phyloP scores from a whole-genome alignment of 1,140 invertebrate genomes.

The Papilio helenus region DNA sequence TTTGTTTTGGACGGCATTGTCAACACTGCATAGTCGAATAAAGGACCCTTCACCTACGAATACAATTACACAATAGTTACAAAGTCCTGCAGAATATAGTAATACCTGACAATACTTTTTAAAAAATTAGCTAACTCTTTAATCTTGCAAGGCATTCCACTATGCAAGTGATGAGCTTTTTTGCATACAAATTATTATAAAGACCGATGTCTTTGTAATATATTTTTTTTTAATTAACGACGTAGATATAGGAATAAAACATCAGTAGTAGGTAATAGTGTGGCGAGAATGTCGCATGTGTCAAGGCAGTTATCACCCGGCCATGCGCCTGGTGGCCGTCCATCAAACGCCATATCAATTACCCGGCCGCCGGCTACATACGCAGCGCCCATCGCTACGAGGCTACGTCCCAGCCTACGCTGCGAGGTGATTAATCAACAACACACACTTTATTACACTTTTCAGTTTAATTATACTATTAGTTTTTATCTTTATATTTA shows the following conservation, averaged over 20 bases:
- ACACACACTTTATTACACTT: constrained; percentile 32
- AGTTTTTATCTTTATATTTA: neutral
- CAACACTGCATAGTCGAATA: constrained; percentile 59
- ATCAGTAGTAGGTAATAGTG: constrained; percentile 26
- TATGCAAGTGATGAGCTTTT: too few relatives aligned
- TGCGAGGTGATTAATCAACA: constrained; percentile 62
- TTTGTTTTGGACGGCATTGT: constrained; percentile 72
- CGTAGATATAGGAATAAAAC: neutral
- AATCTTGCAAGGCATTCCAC: neutral
- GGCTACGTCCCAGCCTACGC: constrained; percentile 36
- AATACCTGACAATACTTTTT: neutral
- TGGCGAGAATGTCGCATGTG: constrained; percentile 38
- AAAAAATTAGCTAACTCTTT: neutral
- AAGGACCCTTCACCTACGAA: constrained; percentile 44
- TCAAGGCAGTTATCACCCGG: constrained; percentile 54
- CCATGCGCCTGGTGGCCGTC: constrained; percentile 67
- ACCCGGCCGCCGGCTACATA: constrained; percentile 53
- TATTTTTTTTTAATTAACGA: neutral
- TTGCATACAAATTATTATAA: neutral
- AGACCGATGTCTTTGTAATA: too few relatives aligned
- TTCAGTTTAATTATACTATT: neutral
- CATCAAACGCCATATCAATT: constrained; percentile 80
- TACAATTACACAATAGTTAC: constrained; percentile 40
- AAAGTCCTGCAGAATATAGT: constrained; percentile 18
- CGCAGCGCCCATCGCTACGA: constrained; percentile 48